Percentiles rank a stretch among this genome's conserved stretches.
Conservation (phyloP, 2,797 vertebrate species). For the Dryobates pubescens region DNA sequence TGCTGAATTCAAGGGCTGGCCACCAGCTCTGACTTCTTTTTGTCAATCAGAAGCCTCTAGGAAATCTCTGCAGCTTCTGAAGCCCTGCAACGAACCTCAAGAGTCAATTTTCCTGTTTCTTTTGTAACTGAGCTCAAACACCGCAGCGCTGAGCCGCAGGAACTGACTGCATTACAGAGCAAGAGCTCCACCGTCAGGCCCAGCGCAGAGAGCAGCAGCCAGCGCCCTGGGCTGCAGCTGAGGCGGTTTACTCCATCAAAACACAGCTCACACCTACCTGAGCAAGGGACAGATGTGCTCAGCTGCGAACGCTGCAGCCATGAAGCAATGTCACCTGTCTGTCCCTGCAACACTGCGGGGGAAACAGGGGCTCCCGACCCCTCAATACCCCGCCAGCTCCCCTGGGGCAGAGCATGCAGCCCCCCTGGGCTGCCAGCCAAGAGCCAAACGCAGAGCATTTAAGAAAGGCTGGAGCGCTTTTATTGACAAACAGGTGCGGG, state of each 20-base stretch:
- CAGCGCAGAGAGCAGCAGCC: not conserved
- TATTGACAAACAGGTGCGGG: not conserved
- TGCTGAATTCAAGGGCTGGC: not conserved
- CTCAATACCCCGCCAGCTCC: not conserved
- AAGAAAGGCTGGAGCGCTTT: not conserved
- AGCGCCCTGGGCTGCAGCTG: rapidly evolving
- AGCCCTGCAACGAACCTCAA: not conserved
- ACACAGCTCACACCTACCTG: rapidly evolving
- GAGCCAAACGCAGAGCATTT: not conserved
- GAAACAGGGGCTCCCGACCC: rapidly evolving
- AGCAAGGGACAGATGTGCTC: not conserved
- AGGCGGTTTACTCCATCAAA: not conserved
- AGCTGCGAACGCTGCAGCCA: not conserved
- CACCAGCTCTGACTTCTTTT: not conserved
- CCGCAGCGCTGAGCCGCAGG: rapidly evolving
- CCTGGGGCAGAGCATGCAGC: rapidly evolving
- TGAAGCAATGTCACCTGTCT: not conserved
- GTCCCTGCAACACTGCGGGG: rapidly evolving
- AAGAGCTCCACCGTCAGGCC: not conserved
- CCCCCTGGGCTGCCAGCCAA: not conserved
- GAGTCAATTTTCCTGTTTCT: not conserved
- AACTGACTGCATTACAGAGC: not conserved
- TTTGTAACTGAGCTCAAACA: not conserved
- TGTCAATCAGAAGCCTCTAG: not conserved
- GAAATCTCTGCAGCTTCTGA: not conserved